A percentile compares a stretch with the other conserved stretches of the same genome.
Evolutionary conservation across 2,113 vertebrate species (phyloP).

Genomic region (Eulacestoma nigropectus): DNA sequence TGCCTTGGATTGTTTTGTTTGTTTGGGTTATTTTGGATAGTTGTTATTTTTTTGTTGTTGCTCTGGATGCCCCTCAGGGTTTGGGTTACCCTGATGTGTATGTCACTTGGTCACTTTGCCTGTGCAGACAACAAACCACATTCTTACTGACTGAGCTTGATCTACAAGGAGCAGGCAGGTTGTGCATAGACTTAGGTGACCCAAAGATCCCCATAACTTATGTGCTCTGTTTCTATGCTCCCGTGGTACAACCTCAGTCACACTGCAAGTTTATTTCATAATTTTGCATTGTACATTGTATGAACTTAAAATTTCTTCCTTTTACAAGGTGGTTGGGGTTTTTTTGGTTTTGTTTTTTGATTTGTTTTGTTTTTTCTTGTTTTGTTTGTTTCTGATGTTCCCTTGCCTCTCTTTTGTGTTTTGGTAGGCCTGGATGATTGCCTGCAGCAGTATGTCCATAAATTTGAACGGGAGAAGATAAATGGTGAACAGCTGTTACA

Average conservation of each 20-base stretch:
- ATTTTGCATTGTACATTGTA: neutral
- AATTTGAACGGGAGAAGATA: conserved; percentile 95
- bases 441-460: conserved; percentile 89
- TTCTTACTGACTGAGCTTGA: neutral
- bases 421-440: conserved; percentile 89
- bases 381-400: neutral
- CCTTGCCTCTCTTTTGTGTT: neutral
- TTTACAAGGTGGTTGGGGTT: neutral
- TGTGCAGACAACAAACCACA: neutral
- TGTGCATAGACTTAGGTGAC: neutral
- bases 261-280: neutral
- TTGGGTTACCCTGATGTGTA: neutral
- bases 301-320: neutral
- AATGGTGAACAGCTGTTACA: conserved; percentile 92
- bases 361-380: neutral
- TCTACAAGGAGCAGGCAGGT: neutral
- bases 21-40: neutral
- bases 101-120: neutral
- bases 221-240: rapidly evolving
- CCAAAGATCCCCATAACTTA: neutral
- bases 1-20: neutral
- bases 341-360: too few relatives aligned
- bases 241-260: neutral
- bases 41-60: neutral
- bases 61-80: neutral